Base-by-base conservation (phyloP, 2,797 vertebrate genomes). In the Notolabrus celidotus region DNA sequence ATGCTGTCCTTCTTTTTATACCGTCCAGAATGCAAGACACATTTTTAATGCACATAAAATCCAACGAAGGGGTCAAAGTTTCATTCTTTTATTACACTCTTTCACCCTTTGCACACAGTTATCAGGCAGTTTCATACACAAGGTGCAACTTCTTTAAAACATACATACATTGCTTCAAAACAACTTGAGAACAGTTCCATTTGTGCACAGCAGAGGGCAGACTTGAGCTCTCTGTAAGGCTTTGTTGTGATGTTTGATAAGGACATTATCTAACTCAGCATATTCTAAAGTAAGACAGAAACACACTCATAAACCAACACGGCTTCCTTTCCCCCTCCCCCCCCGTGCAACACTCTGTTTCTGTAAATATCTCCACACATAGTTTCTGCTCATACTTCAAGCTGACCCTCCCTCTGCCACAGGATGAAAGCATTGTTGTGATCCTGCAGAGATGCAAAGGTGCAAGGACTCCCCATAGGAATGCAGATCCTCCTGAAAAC, bases 181-280 rank as follows among this genome's bases (percentile, higher is more conserved):
- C 62, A 43, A 11, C 23, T 9, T 17, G 34, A 16, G 51, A 39
- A 14, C 17, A 45, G 47, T 27, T 75, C 33, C 34, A 14, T 34
- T 53, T 58, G 3, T 41, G 67, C 15, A 43, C 89, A 91, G 74
- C 83, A 88, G 90, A 66, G 79, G 83, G 85, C 82, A 80, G 67
- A 45, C 45, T 70, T 61, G 42, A 20, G n/a, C 77, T 22, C 8
- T 64, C 12, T 41, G 22, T 47, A 2, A 14, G n/a, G 17, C 16
- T 52, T 54, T 42, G 29, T 19, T 59, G 27, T 56, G 19, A 23
- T 19, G 14, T 29, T 6, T 17, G 3, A 42, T 19, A 23, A 64
- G 2, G 53, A 41, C 59, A 39, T 33, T 33, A 33, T 34, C 33
- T 11, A 10, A 7, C 8, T 34, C 10, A n/a, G n/a, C n/a, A n/a